Conservation (phyloP, 2,113 vertebrate species). For the Tychaedon coryphoeus region DNA sequence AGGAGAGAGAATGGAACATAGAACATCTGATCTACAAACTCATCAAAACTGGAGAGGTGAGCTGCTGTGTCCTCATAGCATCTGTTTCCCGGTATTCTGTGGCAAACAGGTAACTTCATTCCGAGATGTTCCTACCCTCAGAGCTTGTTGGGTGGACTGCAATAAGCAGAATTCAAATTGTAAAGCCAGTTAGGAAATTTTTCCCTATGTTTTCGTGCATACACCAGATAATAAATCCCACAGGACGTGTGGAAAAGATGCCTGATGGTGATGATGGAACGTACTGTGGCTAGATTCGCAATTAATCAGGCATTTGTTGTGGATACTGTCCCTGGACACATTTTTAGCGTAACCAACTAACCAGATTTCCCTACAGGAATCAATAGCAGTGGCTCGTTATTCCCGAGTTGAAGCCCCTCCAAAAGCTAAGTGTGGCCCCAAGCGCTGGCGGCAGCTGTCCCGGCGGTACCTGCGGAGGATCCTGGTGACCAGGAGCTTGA, state of each 20-base stretch:
- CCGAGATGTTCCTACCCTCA: neutral
- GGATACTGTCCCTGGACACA: too few species aligned
- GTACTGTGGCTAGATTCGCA: fast-evolving
- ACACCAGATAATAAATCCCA: neutral
- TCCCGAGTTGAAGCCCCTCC: neutral
- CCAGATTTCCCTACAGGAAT: too few species aligned
- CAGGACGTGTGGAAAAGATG: neutral
- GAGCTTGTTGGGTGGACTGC: neutral
- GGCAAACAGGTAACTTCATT: neutral
- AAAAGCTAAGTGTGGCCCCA: neutral
- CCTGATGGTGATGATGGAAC: neutral
- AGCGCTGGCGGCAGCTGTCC: neutral
- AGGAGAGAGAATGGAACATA: neutral
- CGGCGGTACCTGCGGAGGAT: constrained; percentile 60
- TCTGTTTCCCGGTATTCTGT: neutral
- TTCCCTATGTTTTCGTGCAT: neutral
- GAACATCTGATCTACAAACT: neutral
- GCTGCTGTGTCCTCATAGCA: neutral
- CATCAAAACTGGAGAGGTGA: fast-evolving
- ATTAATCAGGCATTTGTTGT: too few species aligned
- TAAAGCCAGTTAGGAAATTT: neutral
- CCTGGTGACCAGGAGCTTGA: constrained; percentile 66
- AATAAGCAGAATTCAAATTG: neutral
- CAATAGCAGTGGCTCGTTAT: neutral
- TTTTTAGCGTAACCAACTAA: neutral